Evolutionary conservation across 2,888 invertebrate species (phyloP).

Genomic region (Oconnorella tubifera): DNA sequence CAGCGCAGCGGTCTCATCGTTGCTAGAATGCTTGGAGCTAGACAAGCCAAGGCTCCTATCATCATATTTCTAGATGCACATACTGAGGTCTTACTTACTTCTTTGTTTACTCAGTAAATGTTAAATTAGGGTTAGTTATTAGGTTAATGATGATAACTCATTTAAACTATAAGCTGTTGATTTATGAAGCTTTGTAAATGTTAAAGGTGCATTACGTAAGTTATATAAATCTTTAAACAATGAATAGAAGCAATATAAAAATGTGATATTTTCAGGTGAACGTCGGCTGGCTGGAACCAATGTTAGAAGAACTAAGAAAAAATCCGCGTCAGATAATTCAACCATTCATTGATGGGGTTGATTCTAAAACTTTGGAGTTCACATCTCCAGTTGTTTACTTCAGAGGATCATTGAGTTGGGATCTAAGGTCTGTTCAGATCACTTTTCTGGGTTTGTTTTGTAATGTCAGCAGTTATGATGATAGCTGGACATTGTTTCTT

Average conservation of each 20-base stretch:
- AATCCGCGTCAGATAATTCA: conserved; percentile 35
- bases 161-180: no score
- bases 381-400: conserved; percentile 26
- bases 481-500: no score
- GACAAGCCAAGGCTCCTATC: conserved; percentile 20
- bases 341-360: conserved; percentile 38
- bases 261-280: conserved; percentile 33
- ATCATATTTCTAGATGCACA: conserved; percentile 37
- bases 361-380: conserved; percentile 31
- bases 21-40: conserved; percentile 29
- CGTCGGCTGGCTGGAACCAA: conserved; percentile 37
- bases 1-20: conserved; percentile 31
- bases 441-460: no score
- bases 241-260: no score
- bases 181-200: no score
- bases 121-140: no score
- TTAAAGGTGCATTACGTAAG: no score
- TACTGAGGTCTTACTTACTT: conserved; percentile 29
- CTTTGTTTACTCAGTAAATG: no score
- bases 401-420: conserved; percentile 38
- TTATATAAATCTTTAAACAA: no score
- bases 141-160: no score
- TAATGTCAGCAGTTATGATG: no score
- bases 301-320: conserved; percentile 29
- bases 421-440: conserved; percentile 27